phyloP scores from a whole-genome alignment of 2,888 invertebrate genomes.

The Philaethria dido region DNA sequence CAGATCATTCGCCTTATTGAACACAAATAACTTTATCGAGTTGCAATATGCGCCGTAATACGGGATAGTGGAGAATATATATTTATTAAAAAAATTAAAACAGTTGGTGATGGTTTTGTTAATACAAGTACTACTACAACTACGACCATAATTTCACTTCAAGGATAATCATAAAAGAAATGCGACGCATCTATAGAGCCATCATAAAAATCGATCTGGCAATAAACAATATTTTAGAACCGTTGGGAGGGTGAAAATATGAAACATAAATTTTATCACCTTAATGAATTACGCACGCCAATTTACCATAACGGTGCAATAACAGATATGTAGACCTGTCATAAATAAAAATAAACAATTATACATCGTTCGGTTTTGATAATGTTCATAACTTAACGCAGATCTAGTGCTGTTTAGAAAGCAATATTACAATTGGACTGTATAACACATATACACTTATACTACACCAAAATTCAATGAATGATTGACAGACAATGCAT shows the following conservation, averaged over 20 bases:
- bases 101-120: neutral
- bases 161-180: slow-evolving; percentile 11
- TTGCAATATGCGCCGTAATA: slow-evolving; percentile 65
- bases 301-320: slow-evolving; percentile 57
- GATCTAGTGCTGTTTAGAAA: neutral
- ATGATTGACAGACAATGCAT: no score
- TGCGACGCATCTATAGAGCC: slow-evolving; percentile 12
- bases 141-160: neutral
- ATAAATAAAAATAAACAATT: slow-evolving; percentile 68
- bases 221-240: slow-evolving; percentile 37
- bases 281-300: slow-evolving; percentile 41
- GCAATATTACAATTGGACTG: neutral
- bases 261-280: slow-evolving; percentile 41
- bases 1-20: slow-evolving; percentile 81
- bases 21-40: slow-evolving; percentile 79
- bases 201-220: slow-evolving; percentile 23
- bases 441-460: neutral
- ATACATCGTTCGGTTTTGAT: slow-evolving; percentile 68
- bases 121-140: neutral
- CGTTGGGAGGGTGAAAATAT: slow-evolving; percentile 37
- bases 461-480: no score
- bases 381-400: slow-evolving; percentile 63
- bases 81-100: slow-evolving; percentile 17
- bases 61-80: slow-evolving; percentile 42
- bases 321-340: slow-evolving; percentile 53